Base-by-base conservation (phyloP, 2,797 vertebrate genomes). In the Tangara arthus region DNA sequence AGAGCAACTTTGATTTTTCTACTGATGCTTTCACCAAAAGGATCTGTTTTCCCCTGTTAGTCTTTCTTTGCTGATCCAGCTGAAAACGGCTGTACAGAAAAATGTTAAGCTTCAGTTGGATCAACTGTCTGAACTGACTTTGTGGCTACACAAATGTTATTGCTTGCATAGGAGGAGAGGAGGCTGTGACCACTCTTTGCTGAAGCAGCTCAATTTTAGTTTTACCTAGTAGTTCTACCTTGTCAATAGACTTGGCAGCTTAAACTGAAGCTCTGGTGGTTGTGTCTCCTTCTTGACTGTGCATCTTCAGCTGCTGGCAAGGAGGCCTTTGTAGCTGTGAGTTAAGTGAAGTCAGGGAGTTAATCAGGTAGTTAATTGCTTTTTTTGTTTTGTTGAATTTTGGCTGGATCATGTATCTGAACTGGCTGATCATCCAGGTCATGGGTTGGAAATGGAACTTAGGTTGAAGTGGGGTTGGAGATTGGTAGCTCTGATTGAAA, bases 1-100 rank as follows among this genome's bases (percentile, higher is more conserved):
- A 75, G 37, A 75, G 65, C 85, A 80, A 47, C 56, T 94, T 89
- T 95, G 90, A 68, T 83, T 87, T 82, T 85, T 93, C 30, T 89
- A 76, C 53, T 0, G 0, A 10, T 69, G 69, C 65, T 91, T 87
- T 94, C 37, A 20, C 76, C 89, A 55, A 47, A 91, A 83, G 46
- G 42, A 87, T 61, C 27, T 91, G 1, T 71, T 90, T 82, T 93
- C 39, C 64, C 6, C 23, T 39, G 22, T 75, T 59, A 64, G 21
- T 68, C 23, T 26, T 84, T 44, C 64, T 82, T 91, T 91, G 68
- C 82, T 83, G 70, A 88, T 78, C 57, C 39, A 78, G 65, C 79
- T 86, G 69, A 78, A 91, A 91, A 61, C 5, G 4, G 50, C 26
- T 0, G 7, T 78, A 55, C 46, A 77, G 82, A 83, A 81, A 66